Evolutionary conservation across 2,888 invertebrate genomes (phyloP).

Genomic region (Thelaira solivaga): DNA sequence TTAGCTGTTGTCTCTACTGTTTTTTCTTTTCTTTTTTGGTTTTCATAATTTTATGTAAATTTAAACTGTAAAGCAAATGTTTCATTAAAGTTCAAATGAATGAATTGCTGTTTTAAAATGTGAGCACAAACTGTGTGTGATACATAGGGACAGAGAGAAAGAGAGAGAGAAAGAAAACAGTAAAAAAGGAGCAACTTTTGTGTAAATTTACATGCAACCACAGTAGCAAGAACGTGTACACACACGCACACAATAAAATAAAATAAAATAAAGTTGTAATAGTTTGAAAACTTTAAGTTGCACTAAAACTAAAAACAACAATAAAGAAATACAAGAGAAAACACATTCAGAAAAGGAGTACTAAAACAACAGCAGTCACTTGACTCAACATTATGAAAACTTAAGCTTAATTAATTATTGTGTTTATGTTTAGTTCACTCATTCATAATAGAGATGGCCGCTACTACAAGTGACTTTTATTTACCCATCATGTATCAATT

Average conservation of each 20-base stretch:
- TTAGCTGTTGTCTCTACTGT: constrained; percentile 30
- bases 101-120: constrained; percentile 34
- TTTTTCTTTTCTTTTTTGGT: too few species aligned
- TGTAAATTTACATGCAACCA: constrained; percentile 32
- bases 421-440: constrained; percentile 45
- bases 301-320: constrained; percentile 44
- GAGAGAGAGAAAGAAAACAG: neutral
- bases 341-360: neutral
- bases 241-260: neutral
- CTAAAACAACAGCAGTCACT: constrained; percentile 33
- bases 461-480: neutral
- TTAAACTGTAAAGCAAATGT: constrained; percentile 23
- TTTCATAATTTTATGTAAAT: constrained; percentile 51
- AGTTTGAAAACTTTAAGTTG: constrained; percentile 37
- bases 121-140: neutral
- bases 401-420: constrained; percentile 57
- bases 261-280: neutral
- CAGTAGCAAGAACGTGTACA: neutral
- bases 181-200: neutral
- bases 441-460: neutral
- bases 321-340: constrained; percentile 14
- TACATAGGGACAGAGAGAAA: neutral
- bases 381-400: constrained; percentile 44
- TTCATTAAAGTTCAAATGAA: constrained; percentile 40
- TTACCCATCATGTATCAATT: too few species aligned